Evolutionary conservation across 2,113 vertebrate species (phyloP).

Genomic region (Misgurnus mizolepis): DNA sequence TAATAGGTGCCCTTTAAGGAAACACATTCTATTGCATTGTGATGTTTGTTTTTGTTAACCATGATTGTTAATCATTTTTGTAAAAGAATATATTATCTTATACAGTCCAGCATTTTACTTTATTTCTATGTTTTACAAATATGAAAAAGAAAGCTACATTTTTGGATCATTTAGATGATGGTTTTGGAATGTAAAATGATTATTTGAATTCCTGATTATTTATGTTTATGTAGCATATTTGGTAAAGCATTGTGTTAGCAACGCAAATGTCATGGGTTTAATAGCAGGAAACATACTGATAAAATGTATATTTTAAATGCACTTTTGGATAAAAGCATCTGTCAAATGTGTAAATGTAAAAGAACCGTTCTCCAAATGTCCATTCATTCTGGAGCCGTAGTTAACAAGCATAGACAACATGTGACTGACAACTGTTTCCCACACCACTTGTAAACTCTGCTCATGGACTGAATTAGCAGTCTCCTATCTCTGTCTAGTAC

Average conservation of each 20-base stretch:
- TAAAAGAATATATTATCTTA: too few species aligned
- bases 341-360: not conserved
- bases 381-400: constrained; percentile 6
- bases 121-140: not conserved
- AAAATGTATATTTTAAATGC: too few species aligned
- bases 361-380: not conserved
- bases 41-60: too few species aligned
- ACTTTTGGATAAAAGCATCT: too few species aligned
- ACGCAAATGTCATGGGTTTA: too few species aligned
- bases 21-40: too few species aligned
- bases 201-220: not conserved
- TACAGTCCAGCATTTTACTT: not conserved
- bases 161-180: not conserved
- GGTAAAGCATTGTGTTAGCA: too few species aligned
- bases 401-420: constrained; percentile 66
- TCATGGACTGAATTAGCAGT: constrained; percentile 67
- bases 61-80: too few species aligned
- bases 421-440: constrained; percentile 75
- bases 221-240: too few species aligned
- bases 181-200: not conserved
- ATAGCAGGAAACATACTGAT: too few species aligned
- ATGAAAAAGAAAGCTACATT: not conserved
- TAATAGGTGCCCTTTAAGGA: too few species aligned
- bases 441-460: constrained; percentile 56
- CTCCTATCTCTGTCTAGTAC: constrained; percentile 62